Conservation (phyloP, 2,113 vertebrate species). For the Mustela nigripes region DNA sequence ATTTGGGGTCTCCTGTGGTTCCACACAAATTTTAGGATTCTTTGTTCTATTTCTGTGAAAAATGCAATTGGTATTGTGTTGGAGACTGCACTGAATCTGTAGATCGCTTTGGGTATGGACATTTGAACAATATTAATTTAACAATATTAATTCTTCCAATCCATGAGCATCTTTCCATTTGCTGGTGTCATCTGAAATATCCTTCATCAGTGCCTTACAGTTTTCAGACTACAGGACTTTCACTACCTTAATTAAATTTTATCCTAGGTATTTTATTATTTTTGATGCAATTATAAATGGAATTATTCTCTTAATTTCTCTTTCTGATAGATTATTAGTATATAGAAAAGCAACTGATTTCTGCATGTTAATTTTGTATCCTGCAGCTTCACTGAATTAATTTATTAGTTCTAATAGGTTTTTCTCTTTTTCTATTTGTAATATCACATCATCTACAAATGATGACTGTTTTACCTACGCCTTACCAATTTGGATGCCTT, state of each 20-base stretch:
- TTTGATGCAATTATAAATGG: neutral
- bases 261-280: neutral
- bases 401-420: neutral
- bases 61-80: neutral
- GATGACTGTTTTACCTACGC: neutral
- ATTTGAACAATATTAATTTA: neutral
- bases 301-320: neutral
- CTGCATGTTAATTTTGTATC: neutral
- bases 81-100: neutral
- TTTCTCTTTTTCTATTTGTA: neutral
- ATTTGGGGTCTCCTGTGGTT: neutral
- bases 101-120: neutral
- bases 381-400: neutral
- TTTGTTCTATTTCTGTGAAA: neutral
- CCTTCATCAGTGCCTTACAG: neutral
- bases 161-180: neutral
- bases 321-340: neutral
- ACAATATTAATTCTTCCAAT: neutral
- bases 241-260: neutral
- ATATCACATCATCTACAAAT: neutral
- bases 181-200: neutral
- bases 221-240: neutral
- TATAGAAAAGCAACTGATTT: neutral
- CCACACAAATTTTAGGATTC: neutral
- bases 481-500: neutral